Base-by-base conservation (phyloP, 2,888 invertebrate genomes). In the Dyspetes luteomarginatus region DNA sequence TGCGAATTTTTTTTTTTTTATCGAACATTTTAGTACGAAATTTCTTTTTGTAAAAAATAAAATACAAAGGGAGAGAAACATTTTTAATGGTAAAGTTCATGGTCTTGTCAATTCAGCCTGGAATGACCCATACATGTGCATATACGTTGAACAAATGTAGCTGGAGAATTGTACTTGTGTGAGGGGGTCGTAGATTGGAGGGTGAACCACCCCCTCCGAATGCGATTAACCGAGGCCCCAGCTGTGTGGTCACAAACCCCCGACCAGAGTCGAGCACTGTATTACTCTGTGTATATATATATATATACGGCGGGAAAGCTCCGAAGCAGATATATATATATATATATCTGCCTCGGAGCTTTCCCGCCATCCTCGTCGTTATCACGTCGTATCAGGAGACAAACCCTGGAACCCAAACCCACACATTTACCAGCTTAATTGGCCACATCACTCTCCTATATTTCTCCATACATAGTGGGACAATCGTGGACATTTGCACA, bases 151-250 rank as follows among this genome's bases (percentile, higher is more conserved):
- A 60, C 36, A 17, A 56, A 50, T 65, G 15, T 65, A 65, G 28
- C 19, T 0, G 15, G 52, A 56, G 64, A 30, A 30, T 52, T 15
- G 4, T n/a, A 9, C 36, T 36, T 9, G n/a, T 19, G 52, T 2
- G 69, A 62, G 68, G 48, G 26, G 67, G 65, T 69, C 72, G 78
- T 55, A 67, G 79, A 67, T 83, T 68, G 65, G 64, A 48, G 64
- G 71, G 30, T 48, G 71, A 56, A 48, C 69, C 62, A 64, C 24
- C 64, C 69, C 12, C 26, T 64, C 36, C 48, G 24, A 26, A 73
- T 71, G 75, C 67, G 64, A 78, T 82, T 82, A 78, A 67, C 82
- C 73, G 71, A 68, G 72, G 52, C 62, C 68, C 62, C 56, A 43
- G 41, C n/a, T n/a, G n/a, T 55, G 58, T 60, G 67, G 24, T 52